Evolutionary conservation across 2,888 invertebrate genomes (phyloP), one percentile per base, ranked within the genome.

Genomic region (Conops quadrifasciatus): DNA sequence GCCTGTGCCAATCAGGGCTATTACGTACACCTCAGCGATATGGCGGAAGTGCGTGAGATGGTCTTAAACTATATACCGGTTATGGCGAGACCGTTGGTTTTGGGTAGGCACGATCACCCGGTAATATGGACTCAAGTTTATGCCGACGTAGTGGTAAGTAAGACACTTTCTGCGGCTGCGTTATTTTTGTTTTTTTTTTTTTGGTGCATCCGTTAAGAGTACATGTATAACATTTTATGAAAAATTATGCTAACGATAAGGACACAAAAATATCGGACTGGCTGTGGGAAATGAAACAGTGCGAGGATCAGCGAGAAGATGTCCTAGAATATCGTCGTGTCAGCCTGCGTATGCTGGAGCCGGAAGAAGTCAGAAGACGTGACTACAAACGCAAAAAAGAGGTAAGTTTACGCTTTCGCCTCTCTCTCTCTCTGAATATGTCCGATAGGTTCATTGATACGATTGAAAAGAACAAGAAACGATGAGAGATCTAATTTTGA

Each of bases 111-210:
- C 73, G 90, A 92, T 76, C 95, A 95, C 85, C 95, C 96, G 7
- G 93, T 95, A n/a, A 92, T 96, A 9, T 99, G 98, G 98, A 97
- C 97, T 0, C 96, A 97, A 13, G 95, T 97, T 19, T 98, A 98
- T 84, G 95, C 96, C 21, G 97, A 98, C 84, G 90, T 94, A 69
- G 93, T 94, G 78, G 93, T 93, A 87, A 88, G 89, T 85, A 66
- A 15, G 28, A 47, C 26, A 9, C 24, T 26, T 13, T 49, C 53
- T 19, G 4, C n/a, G 9, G 9, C n/a, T 45, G 9, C 15, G 16
- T 24, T 49, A 9, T 43, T 63, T 30, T 1, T 16, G 24, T 24
- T 43, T n/a, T 53, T 65, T n/a, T 30, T 2, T 16, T 43, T 36
- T 43, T 67, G 26, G 15, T 62, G 30, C n/a, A 1, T 26, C 30